Evolutionary conservation across 1,140 invertebrate species (phyloP).

Genomic region (Uloborus diversus): DNA sequence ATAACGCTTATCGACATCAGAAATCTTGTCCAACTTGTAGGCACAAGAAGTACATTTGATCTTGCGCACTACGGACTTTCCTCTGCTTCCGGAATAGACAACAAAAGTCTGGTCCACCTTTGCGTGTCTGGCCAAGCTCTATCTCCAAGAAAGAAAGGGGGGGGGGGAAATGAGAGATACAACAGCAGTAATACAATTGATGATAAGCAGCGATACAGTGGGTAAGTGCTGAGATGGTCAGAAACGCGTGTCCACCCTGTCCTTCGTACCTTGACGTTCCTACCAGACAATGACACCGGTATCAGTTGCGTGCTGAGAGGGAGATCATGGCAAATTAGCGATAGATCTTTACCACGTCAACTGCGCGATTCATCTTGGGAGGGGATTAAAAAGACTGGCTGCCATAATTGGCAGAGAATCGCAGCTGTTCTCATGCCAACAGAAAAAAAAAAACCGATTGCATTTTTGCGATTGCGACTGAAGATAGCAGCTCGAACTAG

Average conservation of each 20-base stretch:
- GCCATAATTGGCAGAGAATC: conserved; percentile 23
- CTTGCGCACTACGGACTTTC: too few relatives aligned
- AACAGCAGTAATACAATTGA: too few relatives aligned
- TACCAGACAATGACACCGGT: conserved; percentile 48
- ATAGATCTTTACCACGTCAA: conserved; percentile 18
- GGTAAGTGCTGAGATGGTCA: conserved; percentile 6
- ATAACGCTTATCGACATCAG: too few relatives aligned
- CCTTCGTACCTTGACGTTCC: conserved; percentile 38
- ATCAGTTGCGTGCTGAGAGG: conserved; percentile 48
- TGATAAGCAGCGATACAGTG: too few relatives aligned
- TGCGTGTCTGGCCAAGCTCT: too few relatives aligned
- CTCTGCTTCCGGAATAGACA: too few relatives aligned
- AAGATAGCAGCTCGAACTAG: too few relatives aligned
- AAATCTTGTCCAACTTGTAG: too few relatives aligned
- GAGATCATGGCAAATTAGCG: conserved; percentile 49
- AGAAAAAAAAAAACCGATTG: not conserved
- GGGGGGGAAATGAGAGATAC: too few relatives aligned
- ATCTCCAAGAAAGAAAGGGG: too few relatives aligned
- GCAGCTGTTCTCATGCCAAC: not conserved
- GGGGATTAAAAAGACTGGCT: not conserved
- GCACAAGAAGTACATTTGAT: too few relatives aligned
- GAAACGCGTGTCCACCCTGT: conserved; percentile 42
- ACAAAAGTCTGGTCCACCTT: too few relatives aligned
- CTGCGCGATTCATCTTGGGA: conserved; percentile 10
- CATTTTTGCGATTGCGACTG: not conserved